Evolutionary conservation across 92 coral and sea anemone species (phyloP).

Genomic region (Parazoanthus atlanticus): DNA sequence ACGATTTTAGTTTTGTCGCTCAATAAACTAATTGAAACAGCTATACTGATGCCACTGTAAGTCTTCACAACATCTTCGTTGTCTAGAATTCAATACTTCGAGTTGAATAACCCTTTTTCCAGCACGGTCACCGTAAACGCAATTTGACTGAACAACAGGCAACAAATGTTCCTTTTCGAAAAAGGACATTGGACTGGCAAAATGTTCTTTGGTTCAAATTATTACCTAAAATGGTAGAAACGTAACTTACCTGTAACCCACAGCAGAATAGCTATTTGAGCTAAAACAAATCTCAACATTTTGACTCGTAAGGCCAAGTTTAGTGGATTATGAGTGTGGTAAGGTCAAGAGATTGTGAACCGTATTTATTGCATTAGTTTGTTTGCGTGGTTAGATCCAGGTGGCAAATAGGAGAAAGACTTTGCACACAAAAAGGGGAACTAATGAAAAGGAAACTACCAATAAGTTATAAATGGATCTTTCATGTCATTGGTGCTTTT

Average conservation of each 20-base stretch:
- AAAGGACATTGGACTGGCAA: background rate
- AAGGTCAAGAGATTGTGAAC: background rate
- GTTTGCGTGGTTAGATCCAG: slow-evolving; percentile 38
- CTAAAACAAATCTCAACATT: slow-evolving; percentile 25
- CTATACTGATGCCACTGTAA: background rate
- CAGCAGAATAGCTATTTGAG: slow-evolving; percentile 19
- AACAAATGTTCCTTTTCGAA: too few relatives aligned
- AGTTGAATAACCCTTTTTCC: background rate
- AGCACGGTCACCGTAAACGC: background rate
- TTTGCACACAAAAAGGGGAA: background rate
- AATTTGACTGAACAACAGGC: background rate
- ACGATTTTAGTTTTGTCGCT: background rate
- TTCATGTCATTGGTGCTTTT: slow-evolving; percentile 9
- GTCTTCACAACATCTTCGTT: background rate
- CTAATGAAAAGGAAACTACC: slow-evolving; percentile 22
- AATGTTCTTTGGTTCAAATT: background rate
- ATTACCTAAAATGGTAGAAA: background rate
- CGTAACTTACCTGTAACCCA: slow-evolving; percentile 30
- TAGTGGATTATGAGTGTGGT: background rate
- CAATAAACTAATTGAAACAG: background rate
- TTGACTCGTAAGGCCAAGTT: background rate
- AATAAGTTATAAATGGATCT: slow-evolving; percentile 18
- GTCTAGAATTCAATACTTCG: too few relatives aligned
- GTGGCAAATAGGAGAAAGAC: slow-evolving; percentile 2
- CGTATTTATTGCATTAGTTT: slow-evolving; percentile 10